Conservation (phyloP, 2,888 invertebrate species). For the Notodonta dromedarius region DNA sequence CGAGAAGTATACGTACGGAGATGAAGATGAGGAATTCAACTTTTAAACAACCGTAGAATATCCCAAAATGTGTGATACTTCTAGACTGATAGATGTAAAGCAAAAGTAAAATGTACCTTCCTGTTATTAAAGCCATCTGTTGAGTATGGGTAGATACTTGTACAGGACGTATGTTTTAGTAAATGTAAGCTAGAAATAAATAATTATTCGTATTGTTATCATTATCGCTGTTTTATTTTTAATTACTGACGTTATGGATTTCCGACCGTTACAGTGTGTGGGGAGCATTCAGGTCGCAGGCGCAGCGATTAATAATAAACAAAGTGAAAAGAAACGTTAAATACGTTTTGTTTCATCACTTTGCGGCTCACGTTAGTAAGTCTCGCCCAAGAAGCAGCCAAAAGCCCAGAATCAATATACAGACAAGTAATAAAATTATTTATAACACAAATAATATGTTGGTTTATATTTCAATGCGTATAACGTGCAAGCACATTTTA, state of each 20-base stretch:
- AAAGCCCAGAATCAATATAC: too few relatives aligned
- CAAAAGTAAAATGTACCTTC: slow-evolving; percentile 8
- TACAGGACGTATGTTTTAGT: slow-evolving; percentile 8
- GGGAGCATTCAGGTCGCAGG: too few relatives aligned
- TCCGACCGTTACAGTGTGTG: too few relatives aligned
- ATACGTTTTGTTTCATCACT: background rate
- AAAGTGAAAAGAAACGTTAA: background rate
- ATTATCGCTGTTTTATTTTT: background rate
- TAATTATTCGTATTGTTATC: background rate
- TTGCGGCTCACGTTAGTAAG: too few relatives aligned
- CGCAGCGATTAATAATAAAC: too few relatives aligned
- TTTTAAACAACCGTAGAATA: slow-evolving; percentile 46
- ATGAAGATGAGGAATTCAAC: slow-evolving; percentile 66
- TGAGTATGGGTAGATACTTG: slow-evolving; percentile 10
- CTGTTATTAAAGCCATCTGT: slow-evolving; percentile 25
- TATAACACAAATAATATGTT: too few relatives aligned
- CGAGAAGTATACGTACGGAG: slow-evolving; percentile 73
- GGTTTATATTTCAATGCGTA: too few relatives aligned
- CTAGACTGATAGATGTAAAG: slow-evolving; percentile 39
- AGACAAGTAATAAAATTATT: too few relatives aligned
- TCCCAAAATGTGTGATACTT: slow-evolving; percentile 17
- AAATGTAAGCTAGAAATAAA: slow-evolving; percentile 9
- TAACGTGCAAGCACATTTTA: too few relatives aligned
- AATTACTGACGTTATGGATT: too few relatives aligned
- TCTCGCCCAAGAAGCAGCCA: too few relatives aligned